Evolutionary conservation across 2,797 vertebrate genomes (phyloP), one percentile per base, ranked within the genome.

Genomic region (Thamnophis elegans): DNA sequence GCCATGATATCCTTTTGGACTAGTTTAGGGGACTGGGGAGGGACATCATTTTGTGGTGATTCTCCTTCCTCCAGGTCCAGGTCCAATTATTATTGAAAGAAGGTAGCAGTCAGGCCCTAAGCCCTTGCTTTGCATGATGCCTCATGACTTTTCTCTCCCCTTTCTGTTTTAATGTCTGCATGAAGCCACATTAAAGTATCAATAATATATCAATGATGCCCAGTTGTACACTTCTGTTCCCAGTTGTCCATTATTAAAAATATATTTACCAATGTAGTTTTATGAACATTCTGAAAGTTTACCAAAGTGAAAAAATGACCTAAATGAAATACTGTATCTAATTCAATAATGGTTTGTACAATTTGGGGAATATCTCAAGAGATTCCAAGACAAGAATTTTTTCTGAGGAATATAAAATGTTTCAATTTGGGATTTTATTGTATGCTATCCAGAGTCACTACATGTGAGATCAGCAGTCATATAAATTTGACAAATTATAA

Each of bases 321-420:
- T 89, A 42, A 56, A 28, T 18, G 28, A n/a, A 65, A 90, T 82
- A 55, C n/a, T n/a, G n/a, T 78, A 78, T 73, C 54, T 42, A 93
- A 87, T 68, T 68, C n/a, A 68, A 5, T 47, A 78, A 3, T 32
- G 88, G 32, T 92, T 94, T 60, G 28, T 95, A 91, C 51, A 18
- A 78, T 42, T 42, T 78, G 9, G 73, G 73, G 8, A 78, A 22
- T 78, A 78, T 42, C 36, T 42, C 18, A 42, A 78, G 73, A 22
- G 0, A 78, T 78, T 78, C 73, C 73, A 78, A 78, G 32, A 42
- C 18, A 42, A 78, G 36, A 78, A 22, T 22, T 78, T 78, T 78
- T 78, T 78, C 18, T 22, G 16, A 73, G 42, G 3, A 78, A 78
- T 78, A 42, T 42, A 78, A 36, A 78, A 78, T 10, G 32, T 78